These are phyloP conservation scores for Channa argus DNA, from an alignment of 2,113 vertebrate genomes.

Conservation along the genomic window DNA sequence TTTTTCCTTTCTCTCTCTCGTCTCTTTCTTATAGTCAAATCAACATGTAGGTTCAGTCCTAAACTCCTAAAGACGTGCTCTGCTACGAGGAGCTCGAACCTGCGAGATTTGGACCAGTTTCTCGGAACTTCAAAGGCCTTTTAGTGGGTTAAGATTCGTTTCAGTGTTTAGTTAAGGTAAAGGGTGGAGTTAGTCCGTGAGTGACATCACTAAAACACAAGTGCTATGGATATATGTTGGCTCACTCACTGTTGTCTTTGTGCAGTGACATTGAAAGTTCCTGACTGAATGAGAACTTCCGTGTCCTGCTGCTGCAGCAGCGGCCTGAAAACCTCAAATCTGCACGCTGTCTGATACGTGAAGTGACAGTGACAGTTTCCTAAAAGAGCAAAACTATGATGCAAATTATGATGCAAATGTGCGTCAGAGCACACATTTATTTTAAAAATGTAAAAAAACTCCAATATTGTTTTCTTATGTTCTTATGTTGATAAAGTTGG, in stretches of 20 bases:
- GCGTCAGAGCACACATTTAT: too few species aligned
- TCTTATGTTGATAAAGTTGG: not conserved
- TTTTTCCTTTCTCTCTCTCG: not conserved
- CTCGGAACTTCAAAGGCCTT: too few species aligned
- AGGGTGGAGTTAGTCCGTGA: too few species aligned
- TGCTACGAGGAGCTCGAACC: too few species aligned
- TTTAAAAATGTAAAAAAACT: too few species aligned
- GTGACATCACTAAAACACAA: too few species aligned
- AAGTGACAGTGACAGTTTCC: not conserved
- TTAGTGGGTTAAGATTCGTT: too few species aligned
- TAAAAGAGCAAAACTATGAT: not conserved
- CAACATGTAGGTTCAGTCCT: conserved; percentile 34
- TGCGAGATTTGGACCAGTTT: too few species aligned
- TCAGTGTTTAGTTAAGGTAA: too few species aligned
- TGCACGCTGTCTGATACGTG: not conserved
- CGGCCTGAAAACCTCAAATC: not conserved
- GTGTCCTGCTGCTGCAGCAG: not conserved
- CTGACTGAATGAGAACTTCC: conserved; percentile 42
- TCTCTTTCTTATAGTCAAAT: conserved; percentile 35
- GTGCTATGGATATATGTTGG: too few species aligned
- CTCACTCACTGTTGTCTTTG: conserved; percentile 4
- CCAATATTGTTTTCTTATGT: too few species aligned
- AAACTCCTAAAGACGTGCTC: too few species aligned
- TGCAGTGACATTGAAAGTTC: not conserved
- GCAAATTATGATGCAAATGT: not conserved